phyloP scores from a whole-genome alignment of 1,140 invertebrate species.

The Aphelenchoides besseyi region DNA sequence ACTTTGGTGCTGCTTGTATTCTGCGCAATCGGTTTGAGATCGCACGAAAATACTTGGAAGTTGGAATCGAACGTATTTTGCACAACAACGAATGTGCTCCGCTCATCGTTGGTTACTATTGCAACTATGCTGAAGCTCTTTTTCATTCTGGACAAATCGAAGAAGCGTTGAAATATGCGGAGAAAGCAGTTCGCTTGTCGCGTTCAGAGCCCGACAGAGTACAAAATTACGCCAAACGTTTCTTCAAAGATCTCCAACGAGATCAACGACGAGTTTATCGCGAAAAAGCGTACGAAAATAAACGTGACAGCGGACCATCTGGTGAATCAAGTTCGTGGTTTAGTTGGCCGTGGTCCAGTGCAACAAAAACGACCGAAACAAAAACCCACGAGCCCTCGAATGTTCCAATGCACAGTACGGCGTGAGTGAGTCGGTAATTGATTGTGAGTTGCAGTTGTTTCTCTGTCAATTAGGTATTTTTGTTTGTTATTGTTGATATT shows the following conservation, averaged over 20 bases:
- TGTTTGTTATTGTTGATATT: too few species aligned
- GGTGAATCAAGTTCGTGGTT: too few species aligned
- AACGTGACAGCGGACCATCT: too few species aligned
- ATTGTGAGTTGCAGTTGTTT: too few species aligned
- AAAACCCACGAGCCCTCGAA: too few species aligned
- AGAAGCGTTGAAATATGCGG: constrained; percentile 55
- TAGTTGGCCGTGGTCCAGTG: background rate
- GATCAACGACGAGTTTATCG: background rate
- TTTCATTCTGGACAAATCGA: constrained; percentile 57
- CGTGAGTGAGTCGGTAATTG: too few species aligned
- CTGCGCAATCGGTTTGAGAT: constrained; percentile 49
- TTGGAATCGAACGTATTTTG: constrained; percentile 54
- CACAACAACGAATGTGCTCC: constrained; percentile 27
- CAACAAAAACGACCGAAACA: too few species aligned
- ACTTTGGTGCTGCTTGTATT: constrained; percentile 53
- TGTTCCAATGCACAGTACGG: too few species aligned
- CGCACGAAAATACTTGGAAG: constrained; percentile 52
- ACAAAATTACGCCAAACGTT: constrained; percentile 36
- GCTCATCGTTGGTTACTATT: constrained; percentile 51
- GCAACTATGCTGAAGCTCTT: constrained; percentile 60
- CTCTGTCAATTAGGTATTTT: too few species aligned
- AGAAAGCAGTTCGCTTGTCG: constrained; percentile 44
- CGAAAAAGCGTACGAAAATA: background rate
- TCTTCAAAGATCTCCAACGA: background rate
- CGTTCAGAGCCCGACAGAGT: constrained; percentile 24